Conservation (phyloP, 92 coral and sea anemone species). For the Muricea muricata region DNA sequence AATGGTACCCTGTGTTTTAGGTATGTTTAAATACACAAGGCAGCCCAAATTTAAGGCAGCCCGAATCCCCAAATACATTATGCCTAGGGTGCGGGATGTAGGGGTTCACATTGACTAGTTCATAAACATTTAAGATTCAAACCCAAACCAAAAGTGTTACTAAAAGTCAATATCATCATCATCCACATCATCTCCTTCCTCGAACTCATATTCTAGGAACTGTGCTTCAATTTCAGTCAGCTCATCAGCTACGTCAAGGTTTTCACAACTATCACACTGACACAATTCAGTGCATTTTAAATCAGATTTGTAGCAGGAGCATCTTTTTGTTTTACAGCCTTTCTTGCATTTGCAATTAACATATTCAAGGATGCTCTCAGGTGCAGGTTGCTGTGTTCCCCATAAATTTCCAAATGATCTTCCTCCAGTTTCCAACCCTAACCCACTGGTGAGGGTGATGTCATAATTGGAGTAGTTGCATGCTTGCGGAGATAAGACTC, state of each 20-base stretch:
- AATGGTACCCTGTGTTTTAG: too few species aligned
- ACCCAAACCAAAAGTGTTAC: too few species aligned
- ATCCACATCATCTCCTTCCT: neutral
- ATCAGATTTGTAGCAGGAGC: neutral
- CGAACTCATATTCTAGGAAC: neutral
- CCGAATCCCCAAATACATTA: too few species aligned
- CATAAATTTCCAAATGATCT: neutral
- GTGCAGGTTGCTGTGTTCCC: conserved; percentile 7
- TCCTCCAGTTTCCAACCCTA: neutral
- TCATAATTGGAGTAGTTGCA: neutral
- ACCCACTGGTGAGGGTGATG: conserved; percentile 15
- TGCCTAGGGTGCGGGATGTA: too few species aligned
- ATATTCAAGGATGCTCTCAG: neutral
- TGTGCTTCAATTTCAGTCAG: neutral
- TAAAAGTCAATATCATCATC: too few species aligned
- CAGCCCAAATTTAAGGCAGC: too few species aligned
- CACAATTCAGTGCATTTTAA: conserved; percentile 10
- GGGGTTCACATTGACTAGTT: too few species aligned
- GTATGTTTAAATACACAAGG: too few species aligned
- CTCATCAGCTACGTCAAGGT: neutral
- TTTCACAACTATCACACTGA: neutral
- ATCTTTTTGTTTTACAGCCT: conserved; percentile 14
- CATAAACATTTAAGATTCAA: too few species aligned
- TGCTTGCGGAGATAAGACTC: neutral
- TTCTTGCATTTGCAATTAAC: conserved; percentile 10